Percentiles rank a stretch among this genome's conserved stretches.
These are phyloP conservation scores for Silvanus unidentatus DNA, from an alignment of 2,888 invertebrate species.

Conservation along the genomic window DNA sequence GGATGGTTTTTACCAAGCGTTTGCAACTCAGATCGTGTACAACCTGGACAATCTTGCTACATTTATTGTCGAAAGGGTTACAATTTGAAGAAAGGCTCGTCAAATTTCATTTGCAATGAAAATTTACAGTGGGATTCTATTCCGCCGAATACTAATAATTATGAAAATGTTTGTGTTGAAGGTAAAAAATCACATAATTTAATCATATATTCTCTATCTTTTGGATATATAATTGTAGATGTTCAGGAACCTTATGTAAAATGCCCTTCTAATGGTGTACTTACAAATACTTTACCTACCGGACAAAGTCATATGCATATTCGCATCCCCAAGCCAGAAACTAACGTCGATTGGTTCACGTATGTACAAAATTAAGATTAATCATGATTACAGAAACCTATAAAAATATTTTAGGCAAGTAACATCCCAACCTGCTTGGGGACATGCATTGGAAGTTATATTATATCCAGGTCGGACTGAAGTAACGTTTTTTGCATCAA, in stretches of 20 bases:
- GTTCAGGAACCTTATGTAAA: constrained; percentile 54
- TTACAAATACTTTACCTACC: constrained; percentile 52
- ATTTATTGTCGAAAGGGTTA: constrained; percentile 50
- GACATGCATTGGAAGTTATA: constrained; percentile 53
- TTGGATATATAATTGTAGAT: constrained; percentile 33
- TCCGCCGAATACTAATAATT: constrained; percentile 14
- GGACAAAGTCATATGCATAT: constrained; percentile 48
- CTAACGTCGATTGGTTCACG: constrained; percentile 52
- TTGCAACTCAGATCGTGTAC: constrained; percentile 48
- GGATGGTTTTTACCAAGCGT: constrained; percentile 51
- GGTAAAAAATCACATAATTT: constrained; percentile 19
- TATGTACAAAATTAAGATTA: too few relatives aligned
- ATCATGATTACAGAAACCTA: too few relatives aligned
- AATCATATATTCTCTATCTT: constrained; percentile 2
- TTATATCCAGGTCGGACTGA: constrained; percentile 55
- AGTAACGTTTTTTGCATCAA: constrained; percentile 53
- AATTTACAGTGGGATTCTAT: constrained; percentile 34
- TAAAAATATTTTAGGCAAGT: constrained; percentile 50
- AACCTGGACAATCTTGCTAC: constrained; percentile 48
- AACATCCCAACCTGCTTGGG: constrained; percentile 57
- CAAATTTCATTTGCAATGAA: constrained; percentile 29
- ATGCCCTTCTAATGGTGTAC: constrained; percentile 54
- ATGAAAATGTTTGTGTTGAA: constrained; percentile 31
- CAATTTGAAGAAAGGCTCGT: constrained; percentile 30
- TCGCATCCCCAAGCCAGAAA: constrained; percentile 52